Evolutionary conservation across 2,888 invertebrate genomes (phyloP).

Genomic region (Pycnomerus fuliginosus): DNA sequence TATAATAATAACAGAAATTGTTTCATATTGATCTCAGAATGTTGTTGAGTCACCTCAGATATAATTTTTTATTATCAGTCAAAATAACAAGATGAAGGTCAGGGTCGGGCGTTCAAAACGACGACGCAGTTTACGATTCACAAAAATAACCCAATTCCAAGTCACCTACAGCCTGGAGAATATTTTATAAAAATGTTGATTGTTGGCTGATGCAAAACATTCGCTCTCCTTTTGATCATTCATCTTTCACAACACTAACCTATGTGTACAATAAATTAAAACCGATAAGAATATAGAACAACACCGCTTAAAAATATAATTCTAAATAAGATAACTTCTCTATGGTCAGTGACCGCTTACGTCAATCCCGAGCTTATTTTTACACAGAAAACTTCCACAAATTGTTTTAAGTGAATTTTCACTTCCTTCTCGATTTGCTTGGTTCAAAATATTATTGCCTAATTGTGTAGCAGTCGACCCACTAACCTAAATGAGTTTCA

Average conservation of each 20-base stretch:
- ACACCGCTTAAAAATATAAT: constrained; percentile 18
- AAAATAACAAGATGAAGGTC: constrained; percentile 21
- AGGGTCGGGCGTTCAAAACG: constrained; percentile 15
- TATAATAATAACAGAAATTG: not conserved
- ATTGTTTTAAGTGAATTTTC: too few species aligned
- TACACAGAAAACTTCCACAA: too few species aligned
- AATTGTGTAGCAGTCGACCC: too few species aligned
- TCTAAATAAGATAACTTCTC: constrained; percentile 10
- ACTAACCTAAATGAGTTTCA: too few species aligned
- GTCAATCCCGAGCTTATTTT: too few species aligned
- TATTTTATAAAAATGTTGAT: not conserved
- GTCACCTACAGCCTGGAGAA: not conserved
- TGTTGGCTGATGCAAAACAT: constrained; percentile 2
- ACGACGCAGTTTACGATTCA: constrained; percentile 9
- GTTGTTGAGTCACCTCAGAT: too few species aligned
- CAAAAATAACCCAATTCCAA: constrained; percentile 15
- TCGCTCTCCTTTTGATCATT: constrained; percentile 1
- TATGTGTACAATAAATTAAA: constrained; percentile 20
- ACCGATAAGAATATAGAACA: constrained; percentile 24
- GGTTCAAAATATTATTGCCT: too few species aligned
- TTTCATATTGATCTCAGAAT: not conserved
- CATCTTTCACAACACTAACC: constrained; percentile 27
- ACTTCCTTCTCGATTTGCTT: too few species aligned
- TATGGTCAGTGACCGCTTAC: constrained; percentile 18
- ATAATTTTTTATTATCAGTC: too few species aligned